These are phyloP conservation scores for Ricordea florida DNA, from an alignment of 92 coral and sea anemone species.

Conservation along the genomic window DNA sequence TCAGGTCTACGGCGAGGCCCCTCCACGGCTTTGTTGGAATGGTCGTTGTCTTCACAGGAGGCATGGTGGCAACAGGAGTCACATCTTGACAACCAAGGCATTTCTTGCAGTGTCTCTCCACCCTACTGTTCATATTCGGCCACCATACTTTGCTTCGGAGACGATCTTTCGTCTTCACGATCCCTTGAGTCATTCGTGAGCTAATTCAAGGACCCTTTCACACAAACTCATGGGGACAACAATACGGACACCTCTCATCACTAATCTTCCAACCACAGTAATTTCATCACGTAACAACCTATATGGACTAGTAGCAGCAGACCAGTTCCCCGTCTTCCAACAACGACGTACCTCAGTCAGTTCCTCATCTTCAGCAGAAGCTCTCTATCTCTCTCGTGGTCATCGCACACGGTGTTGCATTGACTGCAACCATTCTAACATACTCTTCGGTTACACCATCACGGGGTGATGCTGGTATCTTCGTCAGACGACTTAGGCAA, in stretches of 20 bases:
- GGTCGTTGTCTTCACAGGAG: conserved; percentile 33
- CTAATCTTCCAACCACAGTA: too few species aligned
- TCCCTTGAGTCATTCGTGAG: conserved; percentile 34
- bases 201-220: conserved; percentile 8
- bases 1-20: conserved; percentile 31
- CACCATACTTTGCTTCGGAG: conserved; percentile 35
- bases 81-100: conserved; percentile 39
- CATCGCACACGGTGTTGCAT: too few species aligned
- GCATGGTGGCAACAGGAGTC: conserved; percentile 15
- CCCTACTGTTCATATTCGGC: conserved; percentile 5
- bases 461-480: conserved; percentile 6
- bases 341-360: background rate
- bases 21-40: conserved; percentile 35
- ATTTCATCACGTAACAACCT: too few species aligned
- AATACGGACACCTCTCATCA: too few species aligned
- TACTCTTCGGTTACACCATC: too few species aligned
- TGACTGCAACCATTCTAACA: too few species aligned
- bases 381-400: too few species aligned
- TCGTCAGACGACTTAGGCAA: too few species aligned
- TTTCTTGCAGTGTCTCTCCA: conserved; percentile 6
- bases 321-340: background rate
- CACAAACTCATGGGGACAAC: conserved; percentile 7
- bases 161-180: conserved; percentile 17
- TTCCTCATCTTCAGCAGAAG: too few species aligned
- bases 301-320: too few species aligned